Base-by-base conservation (phyloP, 2,888 invertebrate species). In the Drosophila antonietae region DNA sequence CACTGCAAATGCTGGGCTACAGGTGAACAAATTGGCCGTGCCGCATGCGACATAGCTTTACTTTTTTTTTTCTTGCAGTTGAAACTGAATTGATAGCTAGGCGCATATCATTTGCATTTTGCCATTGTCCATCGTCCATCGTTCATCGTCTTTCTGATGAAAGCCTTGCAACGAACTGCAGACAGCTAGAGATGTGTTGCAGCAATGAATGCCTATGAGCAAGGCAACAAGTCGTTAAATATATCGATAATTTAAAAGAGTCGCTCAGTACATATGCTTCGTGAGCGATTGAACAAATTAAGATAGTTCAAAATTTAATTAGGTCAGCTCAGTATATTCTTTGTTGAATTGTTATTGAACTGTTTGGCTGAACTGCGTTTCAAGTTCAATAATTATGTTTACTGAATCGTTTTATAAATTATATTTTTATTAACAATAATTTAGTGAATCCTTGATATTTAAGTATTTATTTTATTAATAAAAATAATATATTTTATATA, bases 91-190 rank as follows among this genome's bases (percentile, higher is more conserved):
- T 33, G 23, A 47, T 49, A 52, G 18, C 39, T 78, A n/a, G 78
- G 46, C 47, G 73, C 66, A 69, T 66, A 72, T 72, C 77, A 85
- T 80, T 83, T 85, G 83, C 78, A 82, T 83, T 75, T 63, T 52
- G 53, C 46, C 51, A 10, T 2, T 51, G 52, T 53, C 55, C 61
- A 28, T 28, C 31, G 52, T 53, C 52, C 61, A 28, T 28, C 31
- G 52, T 53, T 49, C 61, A 28, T 28, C 31, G 44, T 57, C 18
- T 28, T 23, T 3, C 33, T 12, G 37, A 28, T 12, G 37, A 23
- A 43, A 8, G 12, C 5, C 47, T 20, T 51, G 58, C 35, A 33
- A 52, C 18, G 28, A 37, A 49, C 75, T 64, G 65, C 72, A 61
- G 80, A 62, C 39, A 46, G 12, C 37, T 46, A 46, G 47, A 18